Base-by-base conservation (phyloP, 2,888 invertebrate species). In the Abscondita cerata region DNA sequence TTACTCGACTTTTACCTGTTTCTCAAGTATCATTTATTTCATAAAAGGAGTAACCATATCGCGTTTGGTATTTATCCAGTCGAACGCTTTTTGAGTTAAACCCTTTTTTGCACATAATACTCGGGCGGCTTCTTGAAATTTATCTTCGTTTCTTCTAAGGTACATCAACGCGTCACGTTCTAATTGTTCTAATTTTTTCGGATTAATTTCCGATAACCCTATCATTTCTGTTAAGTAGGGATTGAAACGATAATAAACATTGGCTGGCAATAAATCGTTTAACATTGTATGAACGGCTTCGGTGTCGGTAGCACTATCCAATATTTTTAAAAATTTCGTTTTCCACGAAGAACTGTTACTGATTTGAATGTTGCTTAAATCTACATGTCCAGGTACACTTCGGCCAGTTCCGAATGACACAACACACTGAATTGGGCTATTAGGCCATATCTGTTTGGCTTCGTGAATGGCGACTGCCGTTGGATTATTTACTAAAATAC, bases 381-480 rank as follows among this genome's bases (percentile, higher is more conserved):
- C 76, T 11, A 76, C 60, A 48, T 71, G 75, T 52, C 73, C 73
- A 1, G 83, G 79, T 48, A 82, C 80, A 1, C 85, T 84, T 62
- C 87, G 83, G 18, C 90, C 90, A 1, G 93, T 95, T 34, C 96
- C 95, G 52, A 94, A 85, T 0, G 94, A 95, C 44, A 96, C 85
- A 0, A 96, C 87, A 72, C 93, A 91, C 68, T 89, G 89, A 44
- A 95, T 82, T 0, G 86, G 83, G 59, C 83, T 85, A 38, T 87
- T 83, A 0, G 95, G 95, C 91, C 91, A 96, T 46, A 96, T 80
- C 33, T 90, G 84, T 69, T 88, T 88, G 0, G 93, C 91, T 81
- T 96, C 96, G 76, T 95, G 95, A 41, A 96, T 83, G 0, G 92
- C 96, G 5, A 96, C 87, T 1, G 92, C 93, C 9, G 93, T 89